Conservation (phyloP, 1,140 invertebrate genomes). For the Drosophila arizonae region DNA sequence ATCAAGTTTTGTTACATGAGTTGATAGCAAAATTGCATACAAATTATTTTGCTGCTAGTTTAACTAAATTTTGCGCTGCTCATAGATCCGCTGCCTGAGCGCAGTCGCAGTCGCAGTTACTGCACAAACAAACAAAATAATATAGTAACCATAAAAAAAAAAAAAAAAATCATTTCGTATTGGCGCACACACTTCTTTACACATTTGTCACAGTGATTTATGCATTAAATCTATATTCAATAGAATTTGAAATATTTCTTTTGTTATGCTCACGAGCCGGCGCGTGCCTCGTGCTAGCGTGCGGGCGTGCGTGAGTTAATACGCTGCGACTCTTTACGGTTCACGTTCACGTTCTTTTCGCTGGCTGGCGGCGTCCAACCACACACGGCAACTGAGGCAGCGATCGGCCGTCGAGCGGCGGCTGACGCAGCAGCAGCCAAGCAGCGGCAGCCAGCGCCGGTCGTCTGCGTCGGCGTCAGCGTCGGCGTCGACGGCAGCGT, state of each 20-base stretch:
- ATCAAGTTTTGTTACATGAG: too few species aligned
- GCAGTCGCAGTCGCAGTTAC: slow-evolving; percentile 3
- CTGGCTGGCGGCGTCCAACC: slow-evolving; percentile 66
- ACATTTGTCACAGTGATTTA: slow-evolving; percentile 11
- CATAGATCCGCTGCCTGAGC: not conserved
- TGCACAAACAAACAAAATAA: not conserved
- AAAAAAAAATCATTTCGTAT: not conserved
- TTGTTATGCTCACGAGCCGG: not conserved
- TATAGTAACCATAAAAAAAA: too few species aligned
- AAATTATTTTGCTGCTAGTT: not conserved
- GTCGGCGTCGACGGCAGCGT: not conserved
- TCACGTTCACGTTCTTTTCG: slow-evolving; percentile 43
- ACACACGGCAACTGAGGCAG: slow-evolving; percentile 67
- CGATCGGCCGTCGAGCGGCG: slow-evolving; percentile 16
- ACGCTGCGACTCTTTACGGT: slow-evolving; percentile 28
- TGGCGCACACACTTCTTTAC: slow-evolving; percentile 12
- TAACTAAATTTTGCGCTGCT: slow-evolving; percentile 7
- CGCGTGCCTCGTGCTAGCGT: not conserved
- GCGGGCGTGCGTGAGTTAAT: slow-evolving; percentile 10
- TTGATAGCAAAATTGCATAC: not conserved
- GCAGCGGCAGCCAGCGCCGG: not conserved
- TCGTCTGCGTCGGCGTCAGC: not conserved
- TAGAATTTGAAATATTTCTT: not conserved
- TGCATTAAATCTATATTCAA: not conserved
- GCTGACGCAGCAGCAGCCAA: slow-evolving; percentile 16